phyloP scores from a whole-genome alignment of 2,888 invertebrate species.

The Anticlea derivata region DNA sequence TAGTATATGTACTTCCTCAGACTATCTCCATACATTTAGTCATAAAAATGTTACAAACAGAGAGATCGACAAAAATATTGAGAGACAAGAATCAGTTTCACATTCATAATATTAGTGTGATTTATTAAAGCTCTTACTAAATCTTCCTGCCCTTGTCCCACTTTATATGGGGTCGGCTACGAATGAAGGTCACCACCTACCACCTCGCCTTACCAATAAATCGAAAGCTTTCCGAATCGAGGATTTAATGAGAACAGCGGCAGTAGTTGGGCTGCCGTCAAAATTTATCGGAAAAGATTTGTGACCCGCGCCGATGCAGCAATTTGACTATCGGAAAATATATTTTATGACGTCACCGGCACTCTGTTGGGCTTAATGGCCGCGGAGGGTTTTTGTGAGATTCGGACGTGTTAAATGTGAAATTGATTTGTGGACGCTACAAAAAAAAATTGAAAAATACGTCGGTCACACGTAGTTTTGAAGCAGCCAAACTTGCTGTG shows the following conservation, averaged over 20 bases:
- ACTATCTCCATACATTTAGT: no score
- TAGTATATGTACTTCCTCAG: no score
- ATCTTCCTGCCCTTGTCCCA: no score
- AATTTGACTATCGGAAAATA: conserved; percentile 80
- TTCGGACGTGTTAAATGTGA: conserved; percentile 45
- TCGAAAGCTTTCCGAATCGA: conserved; percentile 31
- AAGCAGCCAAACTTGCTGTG: no score
- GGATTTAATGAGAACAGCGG: conserved; percentile 43
- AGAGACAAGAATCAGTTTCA: no score
- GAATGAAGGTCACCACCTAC: no score
- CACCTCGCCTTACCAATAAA: not conserved
- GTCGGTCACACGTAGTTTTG: no score
- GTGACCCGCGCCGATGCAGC: conserved; percentile 70
- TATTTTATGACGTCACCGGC: conserved; percentile 74
- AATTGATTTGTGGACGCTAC: conserved; percentile 45
- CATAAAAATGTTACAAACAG: no score
- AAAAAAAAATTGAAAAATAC: not conserved
- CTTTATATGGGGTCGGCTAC: no score
- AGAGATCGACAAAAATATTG: no score
- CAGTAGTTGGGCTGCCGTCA: conserved; percentile 51
- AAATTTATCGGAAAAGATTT: conserved; percentile 79
- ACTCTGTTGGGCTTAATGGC: conserved; percentile 67
- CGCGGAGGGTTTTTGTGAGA: conserved; percentile 41
- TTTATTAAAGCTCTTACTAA: no score
- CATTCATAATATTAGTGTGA: no score